phyloP scores from a whole-genome alignment of 2,797 vertebrate species.

The Spea hammondii region DNA sequence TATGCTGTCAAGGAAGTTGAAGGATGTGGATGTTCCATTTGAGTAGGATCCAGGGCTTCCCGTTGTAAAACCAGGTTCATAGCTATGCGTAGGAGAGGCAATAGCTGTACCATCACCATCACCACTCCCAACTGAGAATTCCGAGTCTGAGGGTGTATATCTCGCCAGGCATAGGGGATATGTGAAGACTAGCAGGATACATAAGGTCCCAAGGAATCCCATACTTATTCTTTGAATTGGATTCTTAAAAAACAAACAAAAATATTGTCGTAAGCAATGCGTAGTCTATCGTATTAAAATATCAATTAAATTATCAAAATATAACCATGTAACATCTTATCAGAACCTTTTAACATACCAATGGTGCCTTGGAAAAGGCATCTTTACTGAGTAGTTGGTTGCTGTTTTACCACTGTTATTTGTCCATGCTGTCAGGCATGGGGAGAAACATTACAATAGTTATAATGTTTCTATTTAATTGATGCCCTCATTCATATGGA shows the following conservation, averaged over 20 bases:
- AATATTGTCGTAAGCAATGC: background rate
- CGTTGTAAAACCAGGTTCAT: conserved; percentile 58
- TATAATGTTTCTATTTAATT: too few relatives aligned
- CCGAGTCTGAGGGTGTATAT: conserved; percentile 50
- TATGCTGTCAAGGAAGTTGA: conserved; percentile 78
- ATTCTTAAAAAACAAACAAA: conserved; percentile 10
- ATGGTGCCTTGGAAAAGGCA: too few relatives aligned
- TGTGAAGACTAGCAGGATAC: conserved; percentile 39
- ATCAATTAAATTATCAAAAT: too few relatives aligned
- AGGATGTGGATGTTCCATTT: conserved; percentile 71
- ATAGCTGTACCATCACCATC: conserved; percentile 77
- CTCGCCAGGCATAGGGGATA: conserved; percentile 10
- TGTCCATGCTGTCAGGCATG: too few relatives aligned
- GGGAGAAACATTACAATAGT: too few relatives aligned
- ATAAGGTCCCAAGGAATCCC: background rate
- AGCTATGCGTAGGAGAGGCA: conserved; percentile 62
- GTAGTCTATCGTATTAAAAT: too few relatives aligned
- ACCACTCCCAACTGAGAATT: conserved; percentile 75
- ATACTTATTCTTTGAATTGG: conserved; percentile 26
- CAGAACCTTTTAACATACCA: too few relatives aligned
- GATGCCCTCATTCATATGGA: too few relatives aligned
- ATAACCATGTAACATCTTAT: too few relatives aligned
- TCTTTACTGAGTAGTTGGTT: too few relatives aligned
- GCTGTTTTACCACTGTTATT: too few relatives aligned
- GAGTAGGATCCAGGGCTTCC: conserved; percentile 62